These are phyloP conservation scores for Plectrocnemia conspersa DNA, from an alignment of 1,140 invertebrate genomes.

Conservation along the genomic window DNA sequence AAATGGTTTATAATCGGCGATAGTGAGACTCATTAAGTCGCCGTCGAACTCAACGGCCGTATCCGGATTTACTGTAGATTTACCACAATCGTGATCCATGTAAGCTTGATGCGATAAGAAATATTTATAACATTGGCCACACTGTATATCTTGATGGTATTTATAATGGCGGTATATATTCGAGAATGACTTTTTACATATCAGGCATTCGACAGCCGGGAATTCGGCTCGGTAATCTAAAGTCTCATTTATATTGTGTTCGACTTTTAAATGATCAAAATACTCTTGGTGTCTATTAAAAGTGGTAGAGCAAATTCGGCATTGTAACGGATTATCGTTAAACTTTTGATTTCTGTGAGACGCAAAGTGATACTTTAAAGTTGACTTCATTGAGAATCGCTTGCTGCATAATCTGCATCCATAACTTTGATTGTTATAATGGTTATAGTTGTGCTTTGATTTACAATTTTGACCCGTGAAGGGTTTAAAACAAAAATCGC, in stretches of 20 bases:
- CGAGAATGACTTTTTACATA: conserved; percentile 45
- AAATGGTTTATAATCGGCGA: conserved; percentile 9
- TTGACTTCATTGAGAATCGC: conserved; percentile 48
- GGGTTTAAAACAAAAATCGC: conserved; percentile 49
- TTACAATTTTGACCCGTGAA: conserved; percentile 42
- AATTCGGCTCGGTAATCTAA: conserved; percentile 43
- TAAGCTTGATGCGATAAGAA: conserved; percentile 45
- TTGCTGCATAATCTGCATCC: conserved; percentile 47
- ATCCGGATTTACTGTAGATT: conserved; percentile 38
- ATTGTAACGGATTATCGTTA: conserved; percentile 46
- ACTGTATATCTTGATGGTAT: conserved; percentile 45
- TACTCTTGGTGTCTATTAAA: conserved; percentile 48
- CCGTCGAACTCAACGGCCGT: conserved; percentile 44
- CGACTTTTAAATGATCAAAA: conserved; percentile 44
- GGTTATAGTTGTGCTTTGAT: conserved; percentile 40
- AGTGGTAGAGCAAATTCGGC: conserved; percentile 44
- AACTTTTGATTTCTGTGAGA: conserved; percentile 48
- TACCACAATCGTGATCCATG: conserved; percentile 42
- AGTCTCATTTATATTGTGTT: conserved; percentile 44
- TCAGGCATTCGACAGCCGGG: conserved; percentile 43
- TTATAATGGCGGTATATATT: conserved; percentile 50
- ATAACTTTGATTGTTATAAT: conserved; percentile 44
- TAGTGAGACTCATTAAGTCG: conserved; percentile 26
- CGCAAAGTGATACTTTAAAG: conserved; percentile 48
- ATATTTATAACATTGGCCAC: conserved; percentile 43